phyloP scores from a whole-genome alignment of 2,113 vertebrate species.

The Pitta sordida region DNA sequence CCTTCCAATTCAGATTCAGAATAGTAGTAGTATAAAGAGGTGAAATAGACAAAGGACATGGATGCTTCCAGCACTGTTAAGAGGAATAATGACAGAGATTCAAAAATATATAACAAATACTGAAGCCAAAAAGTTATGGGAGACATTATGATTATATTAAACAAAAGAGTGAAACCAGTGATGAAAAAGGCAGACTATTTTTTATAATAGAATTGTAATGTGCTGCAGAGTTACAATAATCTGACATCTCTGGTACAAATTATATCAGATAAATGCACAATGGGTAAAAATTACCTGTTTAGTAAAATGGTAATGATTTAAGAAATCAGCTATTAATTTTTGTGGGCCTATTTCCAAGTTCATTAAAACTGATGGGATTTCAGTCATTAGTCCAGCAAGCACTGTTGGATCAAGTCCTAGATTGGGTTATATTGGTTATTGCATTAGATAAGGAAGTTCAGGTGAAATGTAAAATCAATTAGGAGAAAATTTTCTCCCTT shows the following conservation, averaged over 20 bases:
- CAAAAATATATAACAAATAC: background rate
- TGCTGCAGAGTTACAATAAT: background rate
- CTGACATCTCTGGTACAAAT: background rate
- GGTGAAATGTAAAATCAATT: background rate
- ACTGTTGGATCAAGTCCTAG: background rate
- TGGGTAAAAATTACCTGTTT: background rate
- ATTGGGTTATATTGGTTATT: background rate
- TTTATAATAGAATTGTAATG: background rate
- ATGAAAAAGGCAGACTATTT: background rate
- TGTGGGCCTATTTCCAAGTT: background rate
- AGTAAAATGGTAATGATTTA: background rate
- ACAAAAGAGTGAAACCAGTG: background rate
- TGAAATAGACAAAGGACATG: background rate
- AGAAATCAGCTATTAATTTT: background rate
- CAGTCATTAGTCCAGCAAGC: background rate
- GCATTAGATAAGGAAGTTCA: background rate
- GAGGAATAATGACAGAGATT: background rate
- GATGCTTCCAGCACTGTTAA: background rate
- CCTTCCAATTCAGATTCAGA: conserved; percentile 17
- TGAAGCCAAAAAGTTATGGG: background rate
- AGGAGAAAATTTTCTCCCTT: background rate
- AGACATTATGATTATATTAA: background rate
- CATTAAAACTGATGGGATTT: background rate
- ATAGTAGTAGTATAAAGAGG: background rate
- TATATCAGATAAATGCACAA: background rate